Percentiles rank a stretch among this genome's conserved stretches.
Evolutionary conservation across 2,797 vertebrate species (phyloP).

Genomic region (Silurus aristotelis): DNA sequence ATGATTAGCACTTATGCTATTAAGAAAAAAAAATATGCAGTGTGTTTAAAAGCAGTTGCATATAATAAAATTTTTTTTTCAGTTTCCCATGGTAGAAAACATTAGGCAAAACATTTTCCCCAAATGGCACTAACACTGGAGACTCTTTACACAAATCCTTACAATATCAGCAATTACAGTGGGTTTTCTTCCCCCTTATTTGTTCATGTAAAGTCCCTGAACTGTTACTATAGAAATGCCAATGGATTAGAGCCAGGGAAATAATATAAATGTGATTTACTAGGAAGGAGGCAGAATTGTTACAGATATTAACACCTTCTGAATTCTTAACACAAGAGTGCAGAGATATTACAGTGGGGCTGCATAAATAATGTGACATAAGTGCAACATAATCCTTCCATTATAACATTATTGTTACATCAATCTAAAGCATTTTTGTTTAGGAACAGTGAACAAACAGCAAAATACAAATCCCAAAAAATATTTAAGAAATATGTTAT

Average conservation of each 20-base stretch:
- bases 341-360: not conserved
- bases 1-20: not conserved
- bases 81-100: not conserved
- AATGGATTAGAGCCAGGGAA: not conserved
- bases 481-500: not conserved
- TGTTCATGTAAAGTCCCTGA: not conserved
- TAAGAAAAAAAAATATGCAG: not conserved
- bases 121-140: not conserved
- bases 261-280: not conserved
- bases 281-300: not conserved
- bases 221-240: not conserved
- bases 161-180: not conserved
- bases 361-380: not conserved
- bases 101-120: not conserved
- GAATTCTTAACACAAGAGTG: not conserved
- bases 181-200: too few species aligned
- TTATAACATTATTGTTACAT: not conserved
- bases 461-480: not conserved
- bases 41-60: not conserved
- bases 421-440: not conserved
- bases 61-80: not conserved
- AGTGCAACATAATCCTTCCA: not conserved
- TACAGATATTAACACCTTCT: not conserved
- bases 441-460: not conserved
- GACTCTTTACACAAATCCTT: not conserved